Conservation (phyloP, 2,113 vertebrate genomes). For the Lamprotornis superbus region DNA sequence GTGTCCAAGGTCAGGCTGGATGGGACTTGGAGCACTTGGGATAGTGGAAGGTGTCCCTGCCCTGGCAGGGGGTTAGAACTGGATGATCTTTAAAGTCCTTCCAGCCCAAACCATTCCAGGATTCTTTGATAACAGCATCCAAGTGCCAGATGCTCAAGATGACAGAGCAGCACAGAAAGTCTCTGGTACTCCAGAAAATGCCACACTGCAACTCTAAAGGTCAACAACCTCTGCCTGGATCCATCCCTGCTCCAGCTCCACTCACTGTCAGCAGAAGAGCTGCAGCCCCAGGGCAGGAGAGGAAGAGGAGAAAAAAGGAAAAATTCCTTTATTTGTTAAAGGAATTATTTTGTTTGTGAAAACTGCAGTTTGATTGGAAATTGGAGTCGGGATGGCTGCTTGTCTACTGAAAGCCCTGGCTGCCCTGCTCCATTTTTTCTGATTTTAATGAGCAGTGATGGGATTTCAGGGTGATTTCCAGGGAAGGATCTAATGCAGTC, state of each 20-base stretch:
- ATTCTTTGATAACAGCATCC: not conserved
- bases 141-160: fast-evolving
- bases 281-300: fast-evolving
- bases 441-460: not conserved
- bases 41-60: not conserved
- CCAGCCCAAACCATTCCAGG: not conserved
- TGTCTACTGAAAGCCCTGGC: not conserved
- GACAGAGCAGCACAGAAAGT: not conserved
- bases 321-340: not conserved
- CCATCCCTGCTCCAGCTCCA: not conserved
- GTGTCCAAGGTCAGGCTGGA: not conserved
- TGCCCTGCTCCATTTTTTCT: not conserved
- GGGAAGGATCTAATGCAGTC: not conserved
- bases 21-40: not conserved
- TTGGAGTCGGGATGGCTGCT: not conserved
- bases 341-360: not conserved
- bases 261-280: not conserved
- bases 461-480: not conserved
- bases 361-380: not conserved
- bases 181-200: not conserved
- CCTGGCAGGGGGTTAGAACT: not conserved
- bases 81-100: not conserved
- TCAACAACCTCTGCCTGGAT: not conserved
- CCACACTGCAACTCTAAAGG: not conserved
- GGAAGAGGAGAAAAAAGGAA: not conserved